These are phyloP conservation scores for Gymnarchus niloticus DNA, from an alignment of 2,113 vertebrate species.

Conservation along the genomic window DNA sequence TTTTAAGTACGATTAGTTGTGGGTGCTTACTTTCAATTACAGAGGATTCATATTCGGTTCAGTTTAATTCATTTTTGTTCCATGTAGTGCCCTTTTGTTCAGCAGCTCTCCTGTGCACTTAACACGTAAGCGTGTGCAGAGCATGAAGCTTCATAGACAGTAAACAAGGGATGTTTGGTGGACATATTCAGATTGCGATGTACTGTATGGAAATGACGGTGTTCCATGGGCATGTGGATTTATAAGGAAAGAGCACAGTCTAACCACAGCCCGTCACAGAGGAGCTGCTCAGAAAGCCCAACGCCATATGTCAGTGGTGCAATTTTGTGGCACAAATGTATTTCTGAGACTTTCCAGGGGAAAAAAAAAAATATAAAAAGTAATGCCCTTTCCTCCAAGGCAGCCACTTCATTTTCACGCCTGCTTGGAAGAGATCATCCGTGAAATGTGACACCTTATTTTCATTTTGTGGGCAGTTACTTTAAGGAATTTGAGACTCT, in stretches of 20 bases:
- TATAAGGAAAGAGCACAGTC: neutral
- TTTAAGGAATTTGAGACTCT: neutral
- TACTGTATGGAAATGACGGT: neutral
- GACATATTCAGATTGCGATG: neutral
- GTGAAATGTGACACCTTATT: neutral
- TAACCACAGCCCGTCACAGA: neutral
- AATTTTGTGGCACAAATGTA: conserved; percentile 7
- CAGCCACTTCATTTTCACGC: neutral
- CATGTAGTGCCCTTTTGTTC: neutral
- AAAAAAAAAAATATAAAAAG: neutral
- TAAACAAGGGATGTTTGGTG: neutral
- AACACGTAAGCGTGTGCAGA: neutral
- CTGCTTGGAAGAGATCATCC: neutral
- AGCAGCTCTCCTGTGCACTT: neutral
- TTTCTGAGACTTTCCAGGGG: neutral
- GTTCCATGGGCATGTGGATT: neutral
- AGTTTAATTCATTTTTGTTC: neutral
- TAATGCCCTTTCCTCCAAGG: neutral
- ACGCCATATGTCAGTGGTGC: neutral
- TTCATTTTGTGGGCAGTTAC: neutral
- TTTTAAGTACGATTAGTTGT: neutral
- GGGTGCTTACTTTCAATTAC: no score
- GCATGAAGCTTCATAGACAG: neutral
- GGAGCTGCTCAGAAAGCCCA: neutral
- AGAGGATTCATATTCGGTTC: neutral